A percentile compares a stretch with the other conserved stretches of the same genome.
Conservation (phyloP, 2,888 invertebrate species). For the Spisula subtruncata region DNA sequence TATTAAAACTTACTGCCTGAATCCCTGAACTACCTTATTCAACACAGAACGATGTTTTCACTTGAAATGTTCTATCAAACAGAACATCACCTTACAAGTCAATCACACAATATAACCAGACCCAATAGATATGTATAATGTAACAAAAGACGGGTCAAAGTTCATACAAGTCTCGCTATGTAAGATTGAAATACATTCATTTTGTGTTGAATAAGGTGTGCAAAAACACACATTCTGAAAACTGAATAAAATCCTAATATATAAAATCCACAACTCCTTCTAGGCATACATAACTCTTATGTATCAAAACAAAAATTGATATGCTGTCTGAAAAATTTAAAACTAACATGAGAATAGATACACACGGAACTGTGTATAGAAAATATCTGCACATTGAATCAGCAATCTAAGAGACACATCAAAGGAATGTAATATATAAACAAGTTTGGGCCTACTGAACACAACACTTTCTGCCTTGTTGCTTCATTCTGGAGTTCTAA, state of each 20-base stretch:
- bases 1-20: slow-evolving; percentile 36
- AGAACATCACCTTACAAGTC: not conserved
- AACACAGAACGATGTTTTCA: slow-evolving; percentile 21
- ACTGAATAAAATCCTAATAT: slow-evolving; percentile 49
- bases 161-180: not conserved
- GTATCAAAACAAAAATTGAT: slow-evolving; percentile 45
- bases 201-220: slow-evolving; percentile 24
- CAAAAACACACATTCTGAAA: slow-evolving; percentile 54
- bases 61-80: not conserved
- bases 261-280: slow-evolving; percentile 49
- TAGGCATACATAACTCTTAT: slow-evolving; percentile 35
- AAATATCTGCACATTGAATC: slow-evolving; percentile 40
- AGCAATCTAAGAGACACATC: slow-evolving; percentile 37
- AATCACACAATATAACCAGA: not conserved
- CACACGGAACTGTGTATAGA: slow-evolving; percentile 29
- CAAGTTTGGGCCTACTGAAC: slow-evolving; percentile 10
- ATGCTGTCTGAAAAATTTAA: slow-evolving; percentile 53
- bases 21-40: slow-evolving; percentile 28
- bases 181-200: slow-evolving; percentile 13
- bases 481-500: not conserved
- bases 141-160: slow-evolving; percentile 3
- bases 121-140: slow-evolving; percentile 23
- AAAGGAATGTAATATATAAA: slow-evolving; percentile 60
- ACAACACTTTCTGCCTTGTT: slow-evolving; percentile 8
- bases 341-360: slow-evolving; percentile 47